These are phyloP conservation scores for Nemapogon koenigi DNA, from an alignment of 2,888 invertebrate genomes.

Conservation along the genomic window DNA sequence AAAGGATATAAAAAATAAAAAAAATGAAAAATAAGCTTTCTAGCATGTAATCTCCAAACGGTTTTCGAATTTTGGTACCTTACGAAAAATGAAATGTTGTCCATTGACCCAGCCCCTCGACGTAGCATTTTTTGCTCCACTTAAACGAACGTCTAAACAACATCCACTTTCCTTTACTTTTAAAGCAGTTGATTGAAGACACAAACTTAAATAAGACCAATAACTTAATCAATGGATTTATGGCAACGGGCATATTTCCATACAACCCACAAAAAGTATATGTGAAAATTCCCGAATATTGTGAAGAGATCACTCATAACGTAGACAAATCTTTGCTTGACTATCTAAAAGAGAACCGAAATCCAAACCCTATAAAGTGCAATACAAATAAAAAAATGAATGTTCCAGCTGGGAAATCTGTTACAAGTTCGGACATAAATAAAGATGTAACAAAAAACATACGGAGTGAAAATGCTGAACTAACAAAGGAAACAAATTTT, in stretches of 20 bases:
- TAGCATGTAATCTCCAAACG: no score
- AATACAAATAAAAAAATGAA: slow-evolving; percentile 1
- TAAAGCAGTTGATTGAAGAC: slow-evolving; percentile 11
- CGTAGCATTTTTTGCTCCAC: slow-evolving; percentile 14
- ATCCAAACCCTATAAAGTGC: not conserved
- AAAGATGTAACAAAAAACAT: not conserved
- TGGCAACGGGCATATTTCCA: slow-evolving; percentile 14
- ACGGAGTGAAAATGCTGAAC: not conserved
- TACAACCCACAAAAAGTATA: slow-evolving; percentile 15
- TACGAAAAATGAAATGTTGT: no score
- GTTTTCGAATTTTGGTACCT: no score
- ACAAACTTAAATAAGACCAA: slow-evolving; percentile 13
- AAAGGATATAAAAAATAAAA: no score
- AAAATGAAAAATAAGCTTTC: no score
- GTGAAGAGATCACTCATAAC: not conserved
- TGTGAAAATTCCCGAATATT: not conserved
- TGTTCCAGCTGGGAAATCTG: slow-evolving; percentile 1
- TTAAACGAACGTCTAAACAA: no score
- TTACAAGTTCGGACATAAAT: not conserved
- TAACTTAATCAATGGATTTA: slow-evolving; percentile 10
- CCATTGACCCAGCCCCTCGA: slow-evolving; percentile 13
- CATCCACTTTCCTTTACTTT: slow-evolving; percentile 10
- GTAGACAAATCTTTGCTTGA: not conserved
- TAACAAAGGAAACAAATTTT: no score
- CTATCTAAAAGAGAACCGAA: slow-evolving; percentile 3